phyloP scores from a whole-genome alignment of 2,888 invertebrate genomes.

The Holacanthella duospinosa region DNA sequence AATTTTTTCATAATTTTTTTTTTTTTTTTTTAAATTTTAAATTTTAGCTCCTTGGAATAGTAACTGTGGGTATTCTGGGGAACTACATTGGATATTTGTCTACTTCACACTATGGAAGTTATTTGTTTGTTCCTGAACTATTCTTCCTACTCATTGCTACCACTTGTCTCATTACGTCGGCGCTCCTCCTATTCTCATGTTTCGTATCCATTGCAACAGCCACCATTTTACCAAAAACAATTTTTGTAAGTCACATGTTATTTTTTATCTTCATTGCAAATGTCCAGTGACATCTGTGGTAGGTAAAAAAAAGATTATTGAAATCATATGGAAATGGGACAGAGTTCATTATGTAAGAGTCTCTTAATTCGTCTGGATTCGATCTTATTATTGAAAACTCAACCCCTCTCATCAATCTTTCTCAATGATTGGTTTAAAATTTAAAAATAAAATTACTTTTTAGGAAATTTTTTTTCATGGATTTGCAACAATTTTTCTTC shows the following conservation, averaged over 20 bases:
- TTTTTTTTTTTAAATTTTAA: too few species aligned
- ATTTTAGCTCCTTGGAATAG: slow-evolving; percentile 59
- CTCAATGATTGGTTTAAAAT: not conserved
- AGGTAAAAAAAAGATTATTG: too few species aligned
- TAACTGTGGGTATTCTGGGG: slow-evolving; percentile 59
- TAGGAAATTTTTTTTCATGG: slow-evolving; percentile 77
- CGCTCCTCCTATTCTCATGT: slow-evolving; percentile 61
- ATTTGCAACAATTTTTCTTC: slow-evolving; percentile 58
- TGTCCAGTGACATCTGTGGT: too few species aligned
- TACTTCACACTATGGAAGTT: slow-evolving; percentile 14
- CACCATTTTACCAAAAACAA: slow-evolving; percentile 70
- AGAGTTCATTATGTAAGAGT: too few species aligned
- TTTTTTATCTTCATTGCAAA: not conserved
- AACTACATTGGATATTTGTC: slow-evolving; percentile 46
- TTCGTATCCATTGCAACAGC: slow-evolving; percentile 68
- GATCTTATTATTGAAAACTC: too few species aligned
- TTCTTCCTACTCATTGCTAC: slow-evolving; percentile 65
- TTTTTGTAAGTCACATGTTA: slow-evolving; percentile 63
- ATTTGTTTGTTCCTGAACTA: slow-evolving; percentile 48
- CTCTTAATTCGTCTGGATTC: too few species aligned
- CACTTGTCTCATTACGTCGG: slow-evolving; percentile 68
- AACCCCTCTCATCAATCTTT: too few species aligned
- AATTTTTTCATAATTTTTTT: too few species aligned
- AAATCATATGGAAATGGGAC: too few species aligned
- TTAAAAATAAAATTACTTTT: slow-evolving; percentile 24